Conservation (phyloP, 2,888 invertebrate genomes). For the Cryptocheilus praepositus region DNA sequence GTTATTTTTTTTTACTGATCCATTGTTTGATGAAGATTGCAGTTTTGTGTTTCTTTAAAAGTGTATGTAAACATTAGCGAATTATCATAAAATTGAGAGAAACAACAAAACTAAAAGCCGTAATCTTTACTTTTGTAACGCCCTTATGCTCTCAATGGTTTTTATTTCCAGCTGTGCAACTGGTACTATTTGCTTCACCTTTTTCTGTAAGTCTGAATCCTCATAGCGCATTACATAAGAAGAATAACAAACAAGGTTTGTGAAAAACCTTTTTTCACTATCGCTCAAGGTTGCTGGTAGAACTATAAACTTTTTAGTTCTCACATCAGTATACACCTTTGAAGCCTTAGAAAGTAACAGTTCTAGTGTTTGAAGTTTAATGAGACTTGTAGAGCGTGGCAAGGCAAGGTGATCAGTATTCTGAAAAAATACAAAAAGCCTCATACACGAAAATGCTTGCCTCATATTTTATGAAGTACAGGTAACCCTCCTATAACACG, state of each 20-base stretch:
- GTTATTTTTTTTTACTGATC: background rate
- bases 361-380: constrained; percentile 56
- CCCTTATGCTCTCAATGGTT: constrained; percentile 80
- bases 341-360: constrained; percentile 40
- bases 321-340: background rate
- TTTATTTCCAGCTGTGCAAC: constrained; percentile 79
- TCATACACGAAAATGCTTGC: background rate
- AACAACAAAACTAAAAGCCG: background rate
- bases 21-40: background rate
- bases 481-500: too few species aligned
- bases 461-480: background rate
- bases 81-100: background rate
- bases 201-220: constrained; percentile 79
- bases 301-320: background rate
- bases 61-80: background rate
- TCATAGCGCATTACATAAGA: constrained; percentile 83
- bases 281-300: constrained; percentile 5
- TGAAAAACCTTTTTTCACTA: constrained; percentile 68
- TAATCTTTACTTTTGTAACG: constrained; percentile 77
- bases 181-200: constrained; percentile 83
- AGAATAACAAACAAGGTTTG: constrained; percentile 75
- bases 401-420: constrained; percentile 64
- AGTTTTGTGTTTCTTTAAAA: background rate
- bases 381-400: constrained; percentile 57
- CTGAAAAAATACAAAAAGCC: constrained; percentile 43